phyloP scores from a whole-genome alignment of 2,797 vertebrate species.

The Pterois miles region DNA sequence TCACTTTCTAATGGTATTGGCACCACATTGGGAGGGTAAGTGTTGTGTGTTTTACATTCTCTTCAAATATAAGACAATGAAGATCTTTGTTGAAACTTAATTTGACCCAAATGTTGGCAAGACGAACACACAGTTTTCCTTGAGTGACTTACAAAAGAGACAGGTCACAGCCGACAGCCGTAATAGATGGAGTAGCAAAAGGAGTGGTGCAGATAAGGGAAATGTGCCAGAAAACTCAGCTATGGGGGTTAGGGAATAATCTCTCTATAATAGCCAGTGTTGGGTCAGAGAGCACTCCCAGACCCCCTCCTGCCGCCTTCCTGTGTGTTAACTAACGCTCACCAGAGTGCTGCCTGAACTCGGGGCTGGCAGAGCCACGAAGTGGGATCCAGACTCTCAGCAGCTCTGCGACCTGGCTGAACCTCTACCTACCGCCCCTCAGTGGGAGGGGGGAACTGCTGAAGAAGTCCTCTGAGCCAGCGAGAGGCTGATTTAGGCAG shows the following conservation, averaged over 20 bases:
- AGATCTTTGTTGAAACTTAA: slow-evolving; percentile 67
- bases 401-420: slow-evolving; percentile 67
- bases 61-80: slow-evolving; percentile 56
- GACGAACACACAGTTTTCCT: slow-evolving; percentile 50
- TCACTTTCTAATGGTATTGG: slow-evolving; percentile 49
- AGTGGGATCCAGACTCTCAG: slow-evolving; percentile 67
- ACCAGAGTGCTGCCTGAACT: slow-evolving; percentile 70
- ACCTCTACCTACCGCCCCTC: slow-evolving; percentile 58
- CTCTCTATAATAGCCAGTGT: slow-evolving; percentile 79
- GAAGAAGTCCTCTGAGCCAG: slow-evolving; percentile 52
- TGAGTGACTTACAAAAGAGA: slow-evolving; percentile 72
- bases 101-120: slow-evolving; percentile 73
- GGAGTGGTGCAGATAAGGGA: slow-evolving; percentile 72
- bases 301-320: slow-evolving; percentile 62
- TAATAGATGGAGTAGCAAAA: slow-evolving; percentile 71
- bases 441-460: slow-evolving; percentile 29
- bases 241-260: slow-evolving; percentile 80
- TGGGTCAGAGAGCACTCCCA: slow-evolving; percentile 79
- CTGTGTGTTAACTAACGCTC: slow-evolving; percentile 83
- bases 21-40: slow-evolving; percentile 29
- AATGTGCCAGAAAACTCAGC: slow-evolving; percentile 74
- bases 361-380: slow-evolving; percentile 60
- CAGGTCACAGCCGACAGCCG: slow-evolving; percentile 76
- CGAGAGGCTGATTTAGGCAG: slow-evolving; percentile 58
- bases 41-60: slow-evolving; percentile 60